phyloP scores from a whole-genome alignment of 1,140 invertebrate species.

The Drosophila pandora region DNA sequence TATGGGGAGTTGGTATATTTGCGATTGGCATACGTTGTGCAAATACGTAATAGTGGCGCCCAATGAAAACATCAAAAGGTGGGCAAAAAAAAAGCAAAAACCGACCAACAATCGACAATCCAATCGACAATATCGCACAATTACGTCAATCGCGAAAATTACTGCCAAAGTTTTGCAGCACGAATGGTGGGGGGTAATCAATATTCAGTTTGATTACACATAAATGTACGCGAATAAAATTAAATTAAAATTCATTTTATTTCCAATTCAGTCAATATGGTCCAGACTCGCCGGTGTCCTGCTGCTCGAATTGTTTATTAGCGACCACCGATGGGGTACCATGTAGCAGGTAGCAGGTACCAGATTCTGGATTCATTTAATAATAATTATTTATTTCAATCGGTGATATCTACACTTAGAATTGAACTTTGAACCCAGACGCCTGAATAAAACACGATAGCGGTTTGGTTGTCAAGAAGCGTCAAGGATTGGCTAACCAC shows the following conservation, averaged over 20 bases:
- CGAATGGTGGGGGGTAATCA: constrained; percentile 9
- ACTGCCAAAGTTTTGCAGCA: constrained; percentile 12
- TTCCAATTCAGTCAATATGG: constrained; percentile 5
- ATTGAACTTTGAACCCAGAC: background rate
- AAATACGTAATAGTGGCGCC: constrained; percentile 54
- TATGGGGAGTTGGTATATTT: constrained; percentile 11
- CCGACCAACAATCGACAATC: constrained; percentile 34
- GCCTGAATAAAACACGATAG: too few species aligned
- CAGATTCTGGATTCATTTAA: too few species aligned
- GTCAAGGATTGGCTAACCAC: background rate
- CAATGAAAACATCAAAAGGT: constrained; percentile 43
- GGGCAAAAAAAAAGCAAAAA: background rate
- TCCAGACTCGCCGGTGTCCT: background rate
- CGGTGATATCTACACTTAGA: background rate
- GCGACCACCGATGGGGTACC: background rate
- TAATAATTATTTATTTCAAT: background rate
- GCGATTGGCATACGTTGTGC: constrained; percentile 26
- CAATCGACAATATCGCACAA: constrained; percentile 36
- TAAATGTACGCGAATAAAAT: constrained; percentile 40
- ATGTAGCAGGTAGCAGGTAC: too few species aligned
- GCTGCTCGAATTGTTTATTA: background rate
- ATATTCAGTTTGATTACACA: constrained; percentile 51
- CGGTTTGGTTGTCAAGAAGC: too few species aligned
- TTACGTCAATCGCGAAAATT: constrained; percentile 42
- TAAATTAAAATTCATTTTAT: constrained; percentile 40